Evolutionary conservation across 2,888 invertebrate species (phyloP).

Genomic region (Gymnosoma rotundatum): DNA sequence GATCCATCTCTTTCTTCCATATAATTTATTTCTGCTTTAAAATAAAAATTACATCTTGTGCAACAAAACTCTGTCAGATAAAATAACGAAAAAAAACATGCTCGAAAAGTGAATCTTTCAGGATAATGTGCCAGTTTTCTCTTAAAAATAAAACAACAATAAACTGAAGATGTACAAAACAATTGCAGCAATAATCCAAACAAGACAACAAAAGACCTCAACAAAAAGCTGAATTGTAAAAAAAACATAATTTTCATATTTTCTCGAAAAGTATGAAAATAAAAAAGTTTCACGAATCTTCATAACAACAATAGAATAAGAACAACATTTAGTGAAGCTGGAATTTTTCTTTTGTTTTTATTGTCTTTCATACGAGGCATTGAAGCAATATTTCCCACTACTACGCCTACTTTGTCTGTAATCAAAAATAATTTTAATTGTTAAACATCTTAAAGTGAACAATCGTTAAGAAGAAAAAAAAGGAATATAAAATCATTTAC

Average conservation of each 20-base stretch:
- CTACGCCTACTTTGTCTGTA: constrained; percentile 33
- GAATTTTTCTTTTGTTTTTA: not conserved
- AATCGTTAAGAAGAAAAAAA: not conserved
- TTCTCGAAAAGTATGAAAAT: not conserved
- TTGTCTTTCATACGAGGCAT: not conserved
- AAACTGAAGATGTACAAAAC: not conserved
- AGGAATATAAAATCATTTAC: no score
- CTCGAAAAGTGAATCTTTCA: not conserved
- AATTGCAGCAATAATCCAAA: constrained; percentile 11
- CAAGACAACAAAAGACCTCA: not conserved
- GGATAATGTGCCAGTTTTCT: not conserved
- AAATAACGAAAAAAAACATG: not conserved
- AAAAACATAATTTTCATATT: not conserved
- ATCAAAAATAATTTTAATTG: constrained; percentile 62
- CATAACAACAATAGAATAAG: not conserved
- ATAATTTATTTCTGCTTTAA: no score
- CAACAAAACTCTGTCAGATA: not conserved
- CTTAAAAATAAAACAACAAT: not conserved
- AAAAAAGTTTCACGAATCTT: not conserved
- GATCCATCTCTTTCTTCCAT: no score
- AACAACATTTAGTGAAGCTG: not conserved
- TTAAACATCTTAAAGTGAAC: constrained; percentile 37
- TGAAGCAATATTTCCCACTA: constrained; percentile 8
- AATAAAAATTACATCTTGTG: not conserved
- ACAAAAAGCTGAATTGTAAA: not conserved